Evolutionary conservation across 2,888 invertebrate species (phyloP).

Genomic region (Plebejus melissa): DNA sequence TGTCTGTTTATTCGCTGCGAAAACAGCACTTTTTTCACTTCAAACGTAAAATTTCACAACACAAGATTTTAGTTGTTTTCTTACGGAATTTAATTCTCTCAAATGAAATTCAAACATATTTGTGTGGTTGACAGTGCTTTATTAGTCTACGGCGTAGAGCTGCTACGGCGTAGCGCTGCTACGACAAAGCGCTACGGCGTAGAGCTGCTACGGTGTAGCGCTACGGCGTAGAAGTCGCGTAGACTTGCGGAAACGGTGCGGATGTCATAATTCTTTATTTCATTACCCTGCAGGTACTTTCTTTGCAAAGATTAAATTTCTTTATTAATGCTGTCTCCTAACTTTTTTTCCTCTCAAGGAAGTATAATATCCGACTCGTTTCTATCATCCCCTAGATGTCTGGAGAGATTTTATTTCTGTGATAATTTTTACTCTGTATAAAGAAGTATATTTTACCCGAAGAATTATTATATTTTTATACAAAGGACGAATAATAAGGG

Average conservation of each 20-base stretch:
- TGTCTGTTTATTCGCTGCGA: neutral
- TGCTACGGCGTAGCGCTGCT: neutral
- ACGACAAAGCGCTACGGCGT: neutral
- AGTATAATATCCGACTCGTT: slow-evolving; percentile 22
- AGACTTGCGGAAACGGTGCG: slow-evolving; percentile 35
- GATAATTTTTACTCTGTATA: neutral
- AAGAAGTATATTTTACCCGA: neutral
- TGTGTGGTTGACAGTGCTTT: slow-evolving; percentile 11
- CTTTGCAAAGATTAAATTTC: slow-evolving; percentile 31
- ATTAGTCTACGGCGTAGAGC: neutral
- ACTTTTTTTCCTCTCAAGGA: slow-evolving; percentile 30
- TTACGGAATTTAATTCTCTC: neutral
- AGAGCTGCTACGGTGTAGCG: neutral
- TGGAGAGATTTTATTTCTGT: slow-evolving; percentile 16
- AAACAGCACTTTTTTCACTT: neutral
- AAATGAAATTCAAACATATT: neutral
- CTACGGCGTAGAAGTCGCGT: slow-evolving; percentile 28
- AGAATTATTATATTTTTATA: neutral
- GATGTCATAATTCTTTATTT: slow-evolving; percentile 40
- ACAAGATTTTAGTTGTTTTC: neutral
- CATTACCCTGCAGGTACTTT: slow-evolving; percentile 39
- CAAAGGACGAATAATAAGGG: neutral
- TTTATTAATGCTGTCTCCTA: slow-evolving; percentile 35
- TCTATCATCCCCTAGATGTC: slow-evolving; percentile 16
- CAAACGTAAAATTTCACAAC: neutral